phyloP scores from a whole-genome alignment of 64 coral and sea anemone genomes.

The Montipora capricornis region DNA sequence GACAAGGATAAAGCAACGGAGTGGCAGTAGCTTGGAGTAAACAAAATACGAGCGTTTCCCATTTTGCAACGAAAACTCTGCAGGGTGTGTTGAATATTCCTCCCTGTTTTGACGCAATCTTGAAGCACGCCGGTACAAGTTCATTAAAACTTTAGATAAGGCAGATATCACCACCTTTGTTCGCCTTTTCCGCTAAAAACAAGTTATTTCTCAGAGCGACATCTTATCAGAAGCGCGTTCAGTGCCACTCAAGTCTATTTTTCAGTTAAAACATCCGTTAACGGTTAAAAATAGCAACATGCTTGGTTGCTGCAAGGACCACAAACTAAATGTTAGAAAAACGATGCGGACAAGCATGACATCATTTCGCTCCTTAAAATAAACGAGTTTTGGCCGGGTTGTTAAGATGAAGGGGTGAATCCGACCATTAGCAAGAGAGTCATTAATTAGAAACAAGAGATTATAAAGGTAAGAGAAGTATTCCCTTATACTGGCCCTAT shows the following conservation, averaged over 20 bases:
- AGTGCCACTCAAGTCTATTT: neutral
- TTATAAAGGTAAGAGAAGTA: too few species aligned
- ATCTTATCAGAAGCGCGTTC: neutral
- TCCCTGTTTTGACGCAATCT: neutral
- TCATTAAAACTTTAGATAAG: neutral
- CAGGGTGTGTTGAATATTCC: neutral
- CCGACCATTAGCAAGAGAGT: too few species aligned
- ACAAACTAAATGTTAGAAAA: neutral
- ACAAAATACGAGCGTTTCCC: neutral
- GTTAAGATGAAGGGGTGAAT: too few species aligned
- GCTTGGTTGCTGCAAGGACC: neutral
- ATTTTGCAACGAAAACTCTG: neutral
- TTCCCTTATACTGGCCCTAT: too few species aligned
- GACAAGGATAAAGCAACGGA: neutral
- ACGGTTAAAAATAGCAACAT: neutral
- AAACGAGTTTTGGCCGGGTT: too few species aligned
- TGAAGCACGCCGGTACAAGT: neutral
- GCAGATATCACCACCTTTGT: neutral
- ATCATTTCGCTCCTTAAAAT: too few species aligned
- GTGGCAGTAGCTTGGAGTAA: slow-evolving; percentile 1
- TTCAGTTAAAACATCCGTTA: neutral
- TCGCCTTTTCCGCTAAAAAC: neutral
- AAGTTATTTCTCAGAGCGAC: neutral
- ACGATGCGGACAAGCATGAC: too few species aligned
- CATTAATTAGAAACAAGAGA: too few species aligned